Evolutionary conservation across 2,113 vertebrate genomes (phyloP), one percentile per base, ranked within the genome.

Genomic region (Cranoglanis bouderius): DNA sequence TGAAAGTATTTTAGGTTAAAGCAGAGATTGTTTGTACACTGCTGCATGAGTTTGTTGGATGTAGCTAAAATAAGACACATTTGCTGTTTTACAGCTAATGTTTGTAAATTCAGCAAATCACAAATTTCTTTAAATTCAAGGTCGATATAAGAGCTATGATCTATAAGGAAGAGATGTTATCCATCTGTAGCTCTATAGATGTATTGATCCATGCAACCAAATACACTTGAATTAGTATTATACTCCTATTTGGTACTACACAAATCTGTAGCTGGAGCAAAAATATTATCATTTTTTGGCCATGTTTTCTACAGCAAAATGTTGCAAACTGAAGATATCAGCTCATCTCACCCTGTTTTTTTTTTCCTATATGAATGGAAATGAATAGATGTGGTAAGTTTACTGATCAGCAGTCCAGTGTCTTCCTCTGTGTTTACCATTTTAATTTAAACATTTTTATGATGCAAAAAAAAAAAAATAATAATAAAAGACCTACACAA

Each of bases 301-400:
- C 67, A 70, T 35, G 38, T 78, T 13, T 78, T 78, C 43, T 78
- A 78, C 75, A 29, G 26, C 1, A 80, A 80, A 80, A 59, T 83
- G 38, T 29, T 16, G 29, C 2, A 40, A 82, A 14, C 35, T 82
- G 51, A 38, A 35, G 3, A 81, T 81, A 78, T n/a, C 26, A n/a
- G 49, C 29, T n/a, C 46, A 40, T 0, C 14, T 51, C 46, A n/a
- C 3, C 12, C 8, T n/a, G 18, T 38, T 40, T 55, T 55, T 55
- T 55, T 77, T 51, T n/a, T 4, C 19, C 7, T 67, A 4, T 40
- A 38, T 38, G 67, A 72, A 72, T 18, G 13, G 14, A 55, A 55
- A 55, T 18, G 49, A 53, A 32, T 32, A 55, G n/a, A 81, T 55
- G n/a, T 81, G 16, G 49, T 35, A 38, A 49, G 53, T 55, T 57